Conservation (phyloP, 2,797 vertebrate species). For the Bucorvus abyssinicus region DNA sequence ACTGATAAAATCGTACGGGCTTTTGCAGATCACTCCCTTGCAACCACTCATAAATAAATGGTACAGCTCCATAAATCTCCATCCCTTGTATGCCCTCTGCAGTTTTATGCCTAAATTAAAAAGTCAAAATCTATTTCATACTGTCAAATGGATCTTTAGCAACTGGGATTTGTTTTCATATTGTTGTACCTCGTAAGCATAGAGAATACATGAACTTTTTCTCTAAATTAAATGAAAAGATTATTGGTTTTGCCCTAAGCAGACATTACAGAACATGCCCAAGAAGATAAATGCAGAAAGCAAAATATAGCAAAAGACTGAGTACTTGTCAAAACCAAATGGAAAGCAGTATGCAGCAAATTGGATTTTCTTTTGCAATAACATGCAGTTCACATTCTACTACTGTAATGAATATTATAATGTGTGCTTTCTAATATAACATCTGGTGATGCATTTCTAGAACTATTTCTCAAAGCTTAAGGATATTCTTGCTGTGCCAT, state of each 20-base stretch:
- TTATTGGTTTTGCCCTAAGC: conserved; percentile 70
- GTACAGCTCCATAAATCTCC: neutral
- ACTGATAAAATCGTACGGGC: neutral
- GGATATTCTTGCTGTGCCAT: conserved; percentile 39
- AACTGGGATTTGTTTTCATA: conserved; percentile 56
- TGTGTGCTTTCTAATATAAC: conserved; percentile 51
- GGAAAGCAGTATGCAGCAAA: conserved; percentile 72
- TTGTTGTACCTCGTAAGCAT: conserved; percentile 52
- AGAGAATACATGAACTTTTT: conserved; percentile 55
- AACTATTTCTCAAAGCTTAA: conserved; percentile 58
- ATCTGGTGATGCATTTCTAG: conserved; percentile 60
- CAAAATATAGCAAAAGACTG: conserved; percentile 51
- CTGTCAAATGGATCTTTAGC: conserved; percentile 67
- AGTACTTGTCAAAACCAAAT: conserved; percentile 70
- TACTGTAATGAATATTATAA: conserved; percentile 68
- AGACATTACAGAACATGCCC: conserved; percentile 54
- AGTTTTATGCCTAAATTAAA: conserved; percentile 51
- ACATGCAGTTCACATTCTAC: conserved; percentile 60
- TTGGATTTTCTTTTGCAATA: conserved; percentile 75
- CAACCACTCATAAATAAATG: conserved; percentile 41
- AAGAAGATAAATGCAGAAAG: conserved; percentile 63
- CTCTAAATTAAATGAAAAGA: conserved; percentile 71
- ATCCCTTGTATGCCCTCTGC: neutral
- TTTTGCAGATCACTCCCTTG: neutral
- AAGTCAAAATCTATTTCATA: conserved; percentile 57